Base-by-base conservation (phyloP, 1,140 invertebrate species). In the Drosophila orena region DNA sequence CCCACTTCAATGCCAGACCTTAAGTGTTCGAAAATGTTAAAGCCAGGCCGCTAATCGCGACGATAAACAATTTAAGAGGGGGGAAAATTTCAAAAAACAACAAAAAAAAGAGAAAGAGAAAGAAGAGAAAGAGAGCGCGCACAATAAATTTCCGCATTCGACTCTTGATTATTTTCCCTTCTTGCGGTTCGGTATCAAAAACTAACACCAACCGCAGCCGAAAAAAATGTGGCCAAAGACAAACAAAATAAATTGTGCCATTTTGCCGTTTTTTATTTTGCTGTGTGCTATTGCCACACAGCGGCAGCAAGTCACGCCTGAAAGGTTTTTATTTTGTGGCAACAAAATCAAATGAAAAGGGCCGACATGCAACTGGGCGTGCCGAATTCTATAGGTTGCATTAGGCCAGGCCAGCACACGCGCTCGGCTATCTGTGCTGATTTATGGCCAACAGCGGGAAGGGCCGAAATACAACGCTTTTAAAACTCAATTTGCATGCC, bases 401-500 rank as follows among this genome's bases (percentile, higher is more conserved):
- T 85, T 86, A 81, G 64, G 35, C 54, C 74, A 70, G 69, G 30
- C 30, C 60, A 81, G 30, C 56, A 61, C 53, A 37, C 34, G 55
- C 34, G 35, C 65, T 17, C 42, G 60, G 78, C 74, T 85, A 88
- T 86, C 81, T 81, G 59, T 62, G 65, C 79, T 86, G 83, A 86
- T 86, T 86, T 86, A 86, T 86, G 79, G 74, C 66, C 61, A 71
- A 54, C 77, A 79, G 47, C 62, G 56, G 46, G 66, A 42, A 57
- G 43, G 35, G 43, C 68, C 59, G 69, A 40, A 59, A 46, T 59
- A 53, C 79, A 80, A 75, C 74, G 83, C 74, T 81, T 74, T 71
- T 77, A 64, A 88, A 88, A 88, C 84, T 88, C 84, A 88, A 89
- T 89, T 88, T 88, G 84, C 84, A 88, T 88, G 84, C 79, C 84